Evolutionary conservation across 2,113 vertebrate species (phyloP).

Genomic region (Phaetusa simplex): DNA sequence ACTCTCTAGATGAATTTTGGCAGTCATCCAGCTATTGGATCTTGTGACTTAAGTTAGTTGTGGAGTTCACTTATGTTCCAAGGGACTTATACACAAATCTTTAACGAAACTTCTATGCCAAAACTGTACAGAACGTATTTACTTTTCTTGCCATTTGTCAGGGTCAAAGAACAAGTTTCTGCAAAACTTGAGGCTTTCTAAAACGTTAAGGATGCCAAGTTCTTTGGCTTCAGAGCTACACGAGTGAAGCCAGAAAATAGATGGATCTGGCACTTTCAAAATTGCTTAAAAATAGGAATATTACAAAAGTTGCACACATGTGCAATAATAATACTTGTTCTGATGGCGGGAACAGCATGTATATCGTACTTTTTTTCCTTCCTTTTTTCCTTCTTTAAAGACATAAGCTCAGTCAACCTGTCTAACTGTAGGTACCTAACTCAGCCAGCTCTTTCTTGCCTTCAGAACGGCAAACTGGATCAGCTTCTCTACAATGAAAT

Average conservation of each 20-base stretch:
- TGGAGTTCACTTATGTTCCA: neutral
- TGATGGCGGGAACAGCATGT: neutral
- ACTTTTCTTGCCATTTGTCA: slow-evolving; percentile 14
- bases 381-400: neutral
- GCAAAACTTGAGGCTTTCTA: slow-evolving; percentile 4
- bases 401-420: neutral
- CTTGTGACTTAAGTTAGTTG: neutral
- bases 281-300: slow-evolving; percentile 61
- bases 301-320: slow-evolving; percentile 30
- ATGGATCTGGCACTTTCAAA: slow-evolving; percentile 44
- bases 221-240: slow-evolving; percentile 5
- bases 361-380: neutral
- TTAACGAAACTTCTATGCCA: neutral
- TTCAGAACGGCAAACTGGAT: neutral
- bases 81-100: slow-evolving; percentile 9
- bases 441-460: neutral
- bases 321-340: slow-evolving; percentile 44
- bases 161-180: neutral
- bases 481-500: neutral
- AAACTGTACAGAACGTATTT: neutral
- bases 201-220: slow-evolving; percentile 1
- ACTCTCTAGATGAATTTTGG: neutral
- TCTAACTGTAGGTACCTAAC: neutral
- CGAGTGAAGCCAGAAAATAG: slow-evolving; percentile 23
- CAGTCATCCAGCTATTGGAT: neutral